phyloP scores from a whole-genome alignment of 2,113 vertebrate genomes.

The Lucifuga dentata region DNA sequence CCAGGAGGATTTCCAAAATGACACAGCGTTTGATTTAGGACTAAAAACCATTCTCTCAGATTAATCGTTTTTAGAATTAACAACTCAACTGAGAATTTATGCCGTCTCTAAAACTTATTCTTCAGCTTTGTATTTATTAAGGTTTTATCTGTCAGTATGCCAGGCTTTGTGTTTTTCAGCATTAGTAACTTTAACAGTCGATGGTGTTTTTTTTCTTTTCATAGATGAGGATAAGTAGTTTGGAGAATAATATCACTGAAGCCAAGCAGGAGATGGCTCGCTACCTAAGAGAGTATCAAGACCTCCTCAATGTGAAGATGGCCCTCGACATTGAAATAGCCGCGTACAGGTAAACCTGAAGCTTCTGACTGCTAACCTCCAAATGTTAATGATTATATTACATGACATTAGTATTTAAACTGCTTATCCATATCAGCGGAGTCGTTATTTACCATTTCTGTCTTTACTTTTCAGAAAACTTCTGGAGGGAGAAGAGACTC shows the following conservation, averaged over 20 bases:
- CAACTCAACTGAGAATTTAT: too few relatives aligned
- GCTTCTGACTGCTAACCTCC: background rate
- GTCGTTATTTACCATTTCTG: too few relatives aligned
- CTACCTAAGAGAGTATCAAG: conserved; percentile 95
- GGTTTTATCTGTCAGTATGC: background rate
- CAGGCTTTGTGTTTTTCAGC: background rate
- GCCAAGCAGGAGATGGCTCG: conserved; percentile 91
- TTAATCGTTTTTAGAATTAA: too few relatives aligned
- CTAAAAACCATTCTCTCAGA: too few relatives aligned
- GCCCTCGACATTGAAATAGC: conserved; percentile 97
- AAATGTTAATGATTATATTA: background rate
- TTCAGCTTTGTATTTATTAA: too few relatives aligned
- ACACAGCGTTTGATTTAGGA: too few relatives aligned
- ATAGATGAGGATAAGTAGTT: conserved; percentile 83
- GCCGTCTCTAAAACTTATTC: too few relatives aligned
- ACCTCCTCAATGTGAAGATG: conserved; percentile 98
- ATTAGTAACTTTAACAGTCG: background rate
- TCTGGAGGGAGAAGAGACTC: conserved; percentile 88
- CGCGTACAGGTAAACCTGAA: conserved; percentile 90
- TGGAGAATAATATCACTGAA: conserved; percentile 83
- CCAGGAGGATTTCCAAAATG: too few relatives aligned
- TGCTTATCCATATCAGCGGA: too few relatives aligned
- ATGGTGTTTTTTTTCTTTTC: background rate
- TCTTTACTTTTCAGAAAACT: conserved; percentile 82
- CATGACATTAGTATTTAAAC: too few relatives aligned